Base-by-base conservation (phyloP, 2,888 invertebrate species). In the Drosophila hamatofila region DNA sequence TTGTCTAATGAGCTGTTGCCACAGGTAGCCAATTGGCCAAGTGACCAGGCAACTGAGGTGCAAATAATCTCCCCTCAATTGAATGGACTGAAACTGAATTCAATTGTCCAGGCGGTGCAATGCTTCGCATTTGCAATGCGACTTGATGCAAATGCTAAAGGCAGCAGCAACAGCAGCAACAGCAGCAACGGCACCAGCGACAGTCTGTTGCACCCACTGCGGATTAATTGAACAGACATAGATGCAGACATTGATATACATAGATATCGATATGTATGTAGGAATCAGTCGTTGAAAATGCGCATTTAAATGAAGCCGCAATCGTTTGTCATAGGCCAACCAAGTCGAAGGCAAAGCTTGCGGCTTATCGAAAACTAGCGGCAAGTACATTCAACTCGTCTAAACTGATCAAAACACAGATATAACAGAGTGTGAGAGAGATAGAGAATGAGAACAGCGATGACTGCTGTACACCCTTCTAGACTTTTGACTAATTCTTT, bases 1-100 rank as follows among this genome's bases (percentile, higher is more conserved):
- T 87, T 90, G 86, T 87, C 89, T 87, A 87, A 87, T 87, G 90
- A 87, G 85, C 74, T 81, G 78, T 85, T 89, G 88, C 88, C 84
- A 89, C 90, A 85, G 88, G 69, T 85, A 46, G 49, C 41, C 49
- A 35, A 64, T 35, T 52, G 54, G 44, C 59, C 41, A 61, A 63
- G 51, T 42, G 44, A 18, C 18, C 52, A 63, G 59, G 30, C 67
- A 48, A 27, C 69, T 49, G 77, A 89, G 83, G 86, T 85, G 90
- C 83, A 84, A 85, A 89, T 89, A 66, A 79, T 72, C 61, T 57
- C 62, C 59, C 39, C 48, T 81, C 74, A 83, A 81, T 81, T 71
- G 51, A 85, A 69, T 89, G 54, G 72, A 73, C 65, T 72, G 55
- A 23, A 74, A 72, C 54, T 64, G 68, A 46, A 57, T 55, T 62